Conservation (phyloP, 2,797 vertebrate species). For the Emydoidea blandingii region DNA sequence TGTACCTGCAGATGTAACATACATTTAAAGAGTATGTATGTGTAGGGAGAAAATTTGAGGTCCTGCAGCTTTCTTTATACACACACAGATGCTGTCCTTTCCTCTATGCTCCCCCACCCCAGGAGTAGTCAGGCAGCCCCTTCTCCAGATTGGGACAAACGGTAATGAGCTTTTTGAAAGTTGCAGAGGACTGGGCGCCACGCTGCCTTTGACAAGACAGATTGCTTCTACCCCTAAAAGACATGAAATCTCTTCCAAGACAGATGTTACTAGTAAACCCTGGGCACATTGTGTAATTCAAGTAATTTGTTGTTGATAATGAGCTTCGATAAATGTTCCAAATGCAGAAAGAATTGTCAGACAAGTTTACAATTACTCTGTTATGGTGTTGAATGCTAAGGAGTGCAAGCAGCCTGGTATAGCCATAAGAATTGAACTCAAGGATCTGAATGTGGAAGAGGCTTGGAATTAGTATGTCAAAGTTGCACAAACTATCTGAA, state of each 20-base stretch:
- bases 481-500: neutral
- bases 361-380: neutral
- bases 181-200: accelerated
- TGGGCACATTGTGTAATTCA: neutral
- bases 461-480: neutral
- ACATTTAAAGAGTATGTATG: accelerated
- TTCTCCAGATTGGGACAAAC: accelerated
- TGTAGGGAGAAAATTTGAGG: neutral
- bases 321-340: neutral
- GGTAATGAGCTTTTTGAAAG: neutral
- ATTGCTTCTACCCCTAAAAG: neutral
- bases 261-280: neutral
- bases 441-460: neutral
- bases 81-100: neutral
- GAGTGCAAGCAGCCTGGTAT: neutral
- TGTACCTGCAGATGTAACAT: neutral
- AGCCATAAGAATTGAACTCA: neutral
- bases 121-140: neutral
- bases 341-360: neutral
- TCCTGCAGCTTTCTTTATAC: neutral
- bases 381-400: accelerated
- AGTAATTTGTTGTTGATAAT: neutral
- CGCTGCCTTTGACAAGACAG: neutral
- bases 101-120: accelerated
- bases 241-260: neutral